These are phyloP conservation scores for Lycia hirtaria DNA, from an alignment of 2,888 invertebrate genomes.

Conservation along the genomic window DNA sequence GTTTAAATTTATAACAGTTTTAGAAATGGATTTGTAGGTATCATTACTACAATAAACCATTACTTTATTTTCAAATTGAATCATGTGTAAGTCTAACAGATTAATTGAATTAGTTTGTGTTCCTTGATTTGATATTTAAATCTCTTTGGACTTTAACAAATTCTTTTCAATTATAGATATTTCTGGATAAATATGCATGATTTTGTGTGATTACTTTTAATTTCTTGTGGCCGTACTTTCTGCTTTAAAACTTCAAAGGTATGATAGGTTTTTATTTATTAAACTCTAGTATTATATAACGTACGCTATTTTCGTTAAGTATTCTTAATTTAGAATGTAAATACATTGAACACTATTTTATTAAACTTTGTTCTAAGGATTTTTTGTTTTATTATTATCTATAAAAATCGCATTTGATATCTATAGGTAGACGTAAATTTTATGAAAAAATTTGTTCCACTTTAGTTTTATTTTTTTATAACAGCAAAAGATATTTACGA, in stretches of 20 bases:
- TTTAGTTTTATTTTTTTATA: too few species aligned
- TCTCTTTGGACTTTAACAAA: too few species aligned
- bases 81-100: too few species aligned
- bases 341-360: constrained; percentile 61
- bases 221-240: constrained; percentile 5
- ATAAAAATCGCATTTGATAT: neutral
- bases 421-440: too few species aligned
- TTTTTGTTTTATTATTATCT: constrained; percentile 39
- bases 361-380: constrained; percentile 63
- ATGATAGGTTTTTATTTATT: constrained; percentile 50
- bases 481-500: too few species aligned
- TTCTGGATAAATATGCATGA: neutral
- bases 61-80: too few species aligned
- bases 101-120: neutral
- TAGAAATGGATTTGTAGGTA: too few species aligned
- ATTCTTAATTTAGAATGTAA: constrained; percentile 59
- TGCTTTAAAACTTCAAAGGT: constrained; percentile 48
- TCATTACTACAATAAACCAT: too few species aligned
- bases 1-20: too few species aligned
- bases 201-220: constrained; percentile 6
- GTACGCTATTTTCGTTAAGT: constrained; percentile 59
- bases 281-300: constrained; percentile 42
- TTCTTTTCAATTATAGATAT: neutral
- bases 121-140: neutral
- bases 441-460: too few species aligned